Conservation (phyloP, 2,888 invertebrate species). For the Parnassius mnemosyne region DNA sequence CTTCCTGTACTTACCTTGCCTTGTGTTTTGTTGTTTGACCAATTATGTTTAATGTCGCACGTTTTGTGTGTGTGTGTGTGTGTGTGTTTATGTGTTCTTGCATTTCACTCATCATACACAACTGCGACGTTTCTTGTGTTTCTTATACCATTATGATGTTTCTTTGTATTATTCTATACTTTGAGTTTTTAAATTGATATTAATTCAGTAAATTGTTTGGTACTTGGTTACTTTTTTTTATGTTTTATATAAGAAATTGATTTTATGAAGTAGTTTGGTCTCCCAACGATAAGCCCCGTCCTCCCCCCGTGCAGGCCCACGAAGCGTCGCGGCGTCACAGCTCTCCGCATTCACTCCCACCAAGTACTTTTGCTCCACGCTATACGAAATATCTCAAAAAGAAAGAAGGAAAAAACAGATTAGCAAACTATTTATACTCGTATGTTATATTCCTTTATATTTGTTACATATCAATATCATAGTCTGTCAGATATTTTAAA, state of each 20-base stretch:
- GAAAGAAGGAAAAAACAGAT: too few relatives aligned
- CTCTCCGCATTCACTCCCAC: background rate
- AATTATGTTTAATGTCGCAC: conserved; percentile 4
- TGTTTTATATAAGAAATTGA: background rate
- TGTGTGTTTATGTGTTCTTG: background rate
- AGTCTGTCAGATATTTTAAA: too few relatives aligned
- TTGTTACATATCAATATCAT: too few relatives aligned
- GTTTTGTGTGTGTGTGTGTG: conserved; percentile 8
- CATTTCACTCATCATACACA: conserved; percentile 1
- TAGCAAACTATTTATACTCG: too few relatives aligned
- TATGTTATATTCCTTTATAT: too few relatives aligned
- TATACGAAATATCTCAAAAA: too few relatives aligned
- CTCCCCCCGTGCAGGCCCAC: conserved; percentile 67
- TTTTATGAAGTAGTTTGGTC: background rate
- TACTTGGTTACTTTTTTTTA: background rate
- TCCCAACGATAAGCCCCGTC: conserved; percentile 7
- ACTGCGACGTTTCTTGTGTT: conserved; percentile 3
- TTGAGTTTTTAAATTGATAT: background rate
- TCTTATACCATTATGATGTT: background rate
- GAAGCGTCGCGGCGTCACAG: conserved; percentile 49
- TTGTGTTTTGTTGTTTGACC: conserved; percentile 22
- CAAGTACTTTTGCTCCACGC: too few relatives aligned
- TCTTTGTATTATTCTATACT: background rate
- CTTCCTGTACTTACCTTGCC: conserved; percentile 18
- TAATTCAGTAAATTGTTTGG: background rate